Percentiles rank a stretch among this genome's conserved stretches.
Conservation (phyloP, 2,888 invertebrate species). For the Steinernema carpocapsae region DNA sequence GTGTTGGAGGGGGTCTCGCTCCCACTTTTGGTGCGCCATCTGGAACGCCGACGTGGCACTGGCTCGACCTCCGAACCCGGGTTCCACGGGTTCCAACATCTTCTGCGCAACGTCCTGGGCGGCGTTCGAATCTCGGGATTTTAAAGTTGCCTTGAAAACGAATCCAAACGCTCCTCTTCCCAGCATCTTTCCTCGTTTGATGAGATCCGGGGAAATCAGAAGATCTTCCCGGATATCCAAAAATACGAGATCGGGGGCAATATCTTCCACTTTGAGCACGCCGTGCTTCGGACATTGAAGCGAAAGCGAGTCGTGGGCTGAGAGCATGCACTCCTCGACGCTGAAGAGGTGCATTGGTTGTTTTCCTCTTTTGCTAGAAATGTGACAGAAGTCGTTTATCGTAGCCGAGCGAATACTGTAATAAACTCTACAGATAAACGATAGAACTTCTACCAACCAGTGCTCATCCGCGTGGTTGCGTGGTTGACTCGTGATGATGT, state of each 20-base stretch:
- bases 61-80: constrained; percentile 77
- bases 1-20: constrained; percentile 86
- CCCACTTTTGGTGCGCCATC: constrained; percentile 87
- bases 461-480: constrained; percentile 10
- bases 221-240: constrained; percentile 81
- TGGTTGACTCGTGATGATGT: constrained; percentile 27
- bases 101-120: constrained; percentile 83
- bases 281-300: constrained; percentile 47
- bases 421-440: constrained; percentile 39
- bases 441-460: neutral
- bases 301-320: constrained; percentile 36
- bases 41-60: constrained; percentile 75
- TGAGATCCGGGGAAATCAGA: constrained; percentile 82
- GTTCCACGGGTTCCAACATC: constrained; percentile 91
- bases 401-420: constrained; percentile 45
- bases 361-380: neutral
- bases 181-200: constrained; percentile 77
- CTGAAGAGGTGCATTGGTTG: constrained; percentile 44
- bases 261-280: constrained; percentile 7
- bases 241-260: constrained; percentile 74
- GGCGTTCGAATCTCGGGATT: constrained; percentile 62
- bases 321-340: constrained; percentile 87
- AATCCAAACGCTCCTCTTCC: constrained; percentile 98
- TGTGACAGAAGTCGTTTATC: constrained; percentile 37
- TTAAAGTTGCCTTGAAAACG: constrained; percentile 81